A percentile compares a stretch with the other conserved stretches of the same genome.
Conservation (phyloP, 2,113 vertebrate genomes). For the Xyrauchen texanus region DNA sequence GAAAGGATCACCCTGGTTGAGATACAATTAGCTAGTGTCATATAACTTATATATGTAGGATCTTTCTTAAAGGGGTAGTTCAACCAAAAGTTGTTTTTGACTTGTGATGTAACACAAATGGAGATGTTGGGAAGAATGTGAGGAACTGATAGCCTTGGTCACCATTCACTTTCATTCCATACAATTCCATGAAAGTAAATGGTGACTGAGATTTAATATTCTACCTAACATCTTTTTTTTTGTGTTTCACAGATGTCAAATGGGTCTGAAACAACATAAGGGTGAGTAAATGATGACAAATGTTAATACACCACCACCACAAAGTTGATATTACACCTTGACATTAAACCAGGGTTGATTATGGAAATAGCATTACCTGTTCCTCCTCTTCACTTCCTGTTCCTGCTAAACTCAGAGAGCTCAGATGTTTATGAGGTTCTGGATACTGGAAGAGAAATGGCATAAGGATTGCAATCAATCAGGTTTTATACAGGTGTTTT, state of each 20-base stretch:
- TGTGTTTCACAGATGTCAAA: background rate
- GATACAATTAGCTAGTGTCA: background rate
- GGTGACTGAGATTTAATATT: no score
- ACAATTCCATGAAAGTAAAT: no score
- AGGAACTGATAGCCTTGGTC: no score
- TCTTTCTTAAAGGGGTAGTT: no score
- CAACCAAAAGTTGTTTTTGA: no score
- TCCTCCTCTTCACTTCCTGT: constrained; percentile 78
- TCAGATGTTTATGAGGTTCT: constrained; percentile 67
- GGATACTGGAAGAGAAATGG: constrained; percentile 66
- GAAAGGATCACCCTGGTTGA: constrained; percentile 67
- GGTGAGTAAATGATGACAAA: no score
- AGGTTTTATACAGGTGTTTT: background rate
- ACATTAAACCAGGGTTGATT: background rate
- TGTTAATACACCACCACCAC: no score
- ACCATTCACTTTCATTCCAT: no score
- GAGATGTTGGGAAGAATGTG: no score
- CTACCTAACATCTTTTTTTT: no score
- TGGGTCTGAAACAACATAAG: no score
- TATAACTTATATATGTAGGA: background rate
- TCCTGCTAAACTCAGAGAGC: constrained; percentile 74
- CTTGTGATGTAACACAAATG: background rate
- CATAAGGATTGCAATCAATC: constrained; percentile 58
- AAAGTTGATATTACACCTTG: no score
- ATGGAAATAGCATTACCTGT: constrained; percentile 63